Percentiles rank a stretch among this genome's conserved stretches.
Conservation (phyloP, 2,888 invertebrate species). For the Laothoe populi region DNA sequence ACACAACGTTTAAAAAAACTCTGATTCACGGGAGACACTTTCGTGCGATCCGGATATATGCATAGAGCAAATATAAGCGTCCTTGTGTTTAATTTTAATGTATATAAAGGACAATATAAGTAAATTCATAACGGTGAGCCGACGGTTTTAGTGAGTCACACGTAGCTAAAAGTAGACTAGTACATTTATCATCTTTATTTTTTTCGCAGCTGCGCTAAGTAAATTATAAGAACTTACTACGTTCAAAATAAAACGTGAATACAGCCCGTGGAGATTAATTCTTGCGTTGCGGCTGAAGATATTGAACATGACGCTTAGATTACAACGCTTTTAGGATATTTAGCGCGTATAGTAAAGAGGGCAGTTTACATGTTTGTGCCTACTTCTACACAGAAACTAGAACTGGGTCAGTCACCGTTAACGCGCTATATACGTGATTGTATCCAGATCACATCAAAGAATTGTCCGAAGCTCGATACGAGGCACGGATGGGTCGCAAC, state of each 20-base stretch:
- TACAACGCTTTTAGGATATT: conserved; percentile 62
- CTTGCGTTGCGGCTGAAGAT: conserved; percentile 42
- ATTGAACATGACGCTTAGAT: conserved; percentile 43
- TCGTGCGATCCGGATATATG: conserved; percentile 80
- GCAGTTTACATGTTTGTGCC: conserved; percentile 83
- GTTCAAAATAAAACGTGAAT: conserved; percentile 43
- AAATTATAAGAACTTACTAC: conserved; percentile 43
- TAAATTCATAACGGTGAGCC: conserved; percentile 52
- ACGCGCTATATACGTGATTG: conserved; percentile 74
- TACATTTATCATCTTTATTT: conserved; percentile 46
- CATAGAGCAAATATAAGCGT: conserved; percentile 73
- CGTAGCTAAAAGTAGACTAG: conserved; percentile 42
- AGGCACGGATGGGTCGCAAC: conserved; percentile 53
- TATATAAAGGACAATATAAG: conserved; percentile 71
- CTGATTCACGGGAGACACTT: conserved; percentile 78
- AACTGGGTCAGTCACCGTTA: conserved; percentile 79
- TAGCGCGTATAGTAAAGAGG: conserved; percentile 77
- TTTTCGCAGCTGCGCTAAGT: conserved; percentile 44
- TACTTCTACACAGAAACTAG: conserved; percentile 75
- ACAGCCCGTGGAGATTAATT: conserved; percentile 40
- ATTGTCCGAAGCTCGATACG: conserved; percentile 53
- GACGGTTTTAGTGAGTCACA: conserved; percentile 60
- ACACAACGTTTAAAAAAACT: conserved; percentile 64
- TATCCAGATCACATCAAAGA: conserved; percentile 82
- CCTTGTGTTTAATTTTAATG: conserved; percentile 76